Percentiles rank a stretch among this genome's conserved stretches.
Conservation (phyloP, 2,113 vertebrate genomes). For the Microtus oregoni region DNA sequence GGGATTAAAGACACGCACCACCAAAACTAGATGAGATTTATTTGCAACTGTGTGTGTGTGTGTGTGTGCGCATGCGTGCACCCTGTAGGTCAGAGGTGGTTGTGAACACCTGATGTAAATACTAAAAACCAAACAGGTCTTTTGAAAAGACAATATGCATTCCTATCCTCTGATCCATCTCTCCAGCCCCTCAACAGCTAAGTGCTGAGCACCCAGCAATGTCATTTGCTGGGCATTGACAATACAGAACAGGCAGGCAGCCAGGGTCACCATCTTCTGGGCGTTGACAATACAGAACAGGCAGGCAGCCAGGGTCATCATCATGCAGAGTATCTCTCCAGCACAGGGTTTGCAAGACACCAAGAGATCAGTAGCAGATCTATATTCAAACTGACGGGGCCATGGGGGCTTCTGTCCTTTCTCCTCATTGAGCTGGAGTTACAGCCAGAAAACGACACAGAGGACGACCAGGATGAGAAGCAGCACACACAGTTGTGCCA, state of each 20-base stretch:
- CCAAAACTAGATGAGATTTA: not conserved
- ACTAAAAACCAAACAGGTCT: not conserved
- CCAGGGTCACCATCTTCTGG: too few species aligned
- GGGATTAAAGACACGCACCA: not conserved
- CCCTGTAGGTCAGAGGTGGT: not conserved
- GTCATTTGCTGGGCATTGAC: not conserved
- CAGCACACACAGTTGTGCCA: not conserved
- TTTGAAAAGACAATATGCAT: not conserved
- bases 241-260: not conserved
- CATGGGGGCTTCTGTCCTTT: not conserved
- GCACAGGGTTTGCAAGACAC: not conserved
- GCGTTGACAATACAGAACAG: too few species aligned
- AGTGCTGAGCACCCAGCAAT: not conserved
- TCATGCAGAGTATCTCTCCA: not conserved
- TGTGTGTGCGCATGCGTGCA: too few species aligned
- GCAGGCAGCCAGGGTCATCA: too few species aligned
- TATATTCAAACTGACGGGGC: not conserved
- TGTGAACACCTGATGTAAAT: not conserved
- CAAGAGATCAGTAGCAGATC: not conserved
- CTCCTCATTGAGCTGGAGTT: not conserved
- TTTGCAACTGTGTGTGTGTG: too few species aligned
- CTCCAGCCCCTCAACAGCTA: not conserved
- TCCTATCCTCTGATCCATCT: not conserved
- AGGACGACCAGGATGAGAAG: not conserved
- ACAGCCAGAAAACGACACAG: not conserved